Base-by-base conservation (phyloP, 2,888 invertebrate species). In the Alloscopus bannaensis region DNA sequence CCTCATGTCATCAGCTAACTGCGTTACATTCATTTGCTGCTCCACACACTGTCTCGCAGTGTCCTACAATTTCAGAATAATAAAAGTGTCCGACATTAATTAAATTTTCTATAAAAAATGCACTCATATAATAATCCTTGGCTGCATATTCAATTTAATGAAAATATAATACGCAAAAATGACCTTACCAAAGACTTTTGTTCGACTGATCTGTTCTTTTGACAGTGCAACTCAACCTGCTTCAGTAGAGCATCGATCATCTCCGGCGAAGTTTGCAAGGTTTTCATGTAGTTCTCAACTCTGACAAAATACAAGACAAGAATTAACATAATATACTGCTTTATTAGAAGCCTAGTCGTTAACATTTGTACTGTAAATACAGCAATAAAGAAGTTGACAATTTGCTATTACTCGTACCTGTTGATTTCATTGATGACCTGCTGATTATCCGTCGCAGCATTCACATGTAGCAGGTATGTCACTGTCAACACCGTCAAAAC, bases 21-120 rank as follows among this genome's bases (percentile, higher is more conserved):
- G 28, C n/a, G 81, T 84, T 6, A 79, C 77, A 71, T 84, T 84
- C 62, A 86, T 83, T 29, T 84, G 59, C 42, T 77, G 64, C 24
- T 81, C 81, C 59, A 84, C 57, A 26, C 86, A 86, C 2, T 60
- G 47, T 13, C 65, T 62, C 13, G 77, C 82, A 26, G 77, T 71
- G 36, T 66, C 78, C 84, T 84, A 42, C 40, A 24, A 55, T 31
- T 65, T 40, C 40, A 50, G 1, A 45, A 42, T n/a, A 40, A 42
- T 22, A 57, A 29, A 59, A 59, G n/a, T 59, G 22, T n/a, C n/a
- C n/a, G 4, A 22, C 24, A 52, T 24, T 4, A 52, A 45, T 45
- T 45, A n/a, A 36, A n/a, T 4, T 45, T 45, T 45, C n/a, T 45
- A 45, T 4, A 45, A 11, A 8, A 13, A 36, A 36, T 6, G 6